Evolutionary conservation across 2,113 vertebrate species (phyloP).

Genomic region (Cheirogaleus medius): DNA sequence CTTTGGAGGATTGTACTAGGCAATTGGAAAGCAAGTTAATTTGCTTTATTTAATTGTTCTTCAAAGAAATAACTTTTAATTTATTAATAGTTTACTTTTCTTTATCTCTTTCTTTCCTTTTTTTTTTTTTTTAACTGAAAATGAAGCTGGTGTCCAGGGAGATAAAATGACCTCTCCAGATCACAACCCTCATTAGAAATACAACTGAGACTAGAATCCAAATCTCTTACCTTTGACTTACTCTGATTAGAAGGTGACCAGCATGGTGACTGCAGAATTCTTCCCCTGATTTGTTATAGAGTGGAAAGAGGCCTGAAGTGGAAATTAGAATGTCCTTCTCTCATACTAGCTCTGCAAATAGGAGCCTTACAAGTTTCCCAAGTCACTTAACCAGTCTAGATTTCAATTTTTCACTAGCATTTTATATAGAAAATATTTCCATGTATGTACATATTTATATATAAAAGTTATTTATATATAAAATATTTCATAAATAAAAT

Average conservation of each 20-base stretch:
- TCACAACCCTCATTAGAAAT: background rate
- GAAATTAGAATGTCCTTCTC: background rate
- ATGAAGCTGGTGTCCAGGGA: background rate
- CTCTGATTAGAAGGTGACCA: background rate
- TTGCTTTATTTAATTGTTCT: background rate
- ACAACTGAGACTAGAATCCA: background rate
- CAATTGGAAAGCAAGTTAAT: background rate
- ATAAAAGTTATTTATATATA: too few relatives aligned
- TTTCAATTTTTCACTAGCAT: background rate
- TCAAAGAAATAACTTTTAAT: background rate
- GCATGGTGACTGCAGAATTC: background rate
- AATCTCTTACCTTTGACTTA: background rate
- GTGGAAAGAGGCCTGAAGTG: background rate
- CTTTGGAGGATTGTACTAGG: background rate
- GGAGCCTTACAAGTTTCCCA: background rate
- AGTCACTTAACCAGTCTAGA: background rate
- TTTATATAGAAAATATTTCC: background rate
- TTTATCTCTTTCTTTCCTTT: accelerated
- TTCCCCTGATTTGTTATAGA: background rate
- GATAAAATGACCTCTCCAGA: background rate
- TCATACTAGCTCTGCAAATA: background rate
- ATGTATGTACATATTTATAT: too few relatives aligned
- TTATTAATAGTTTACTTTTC: background rate
- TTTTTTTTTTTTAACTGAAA: background rate
- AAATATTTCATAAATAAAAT: background rate